Evolutionary conservation across 2,888 invertebrate genomes (phyloP), one percentile per base, ranked within the genome.

Genomic region (Aspidapion aeneum): DNA sequence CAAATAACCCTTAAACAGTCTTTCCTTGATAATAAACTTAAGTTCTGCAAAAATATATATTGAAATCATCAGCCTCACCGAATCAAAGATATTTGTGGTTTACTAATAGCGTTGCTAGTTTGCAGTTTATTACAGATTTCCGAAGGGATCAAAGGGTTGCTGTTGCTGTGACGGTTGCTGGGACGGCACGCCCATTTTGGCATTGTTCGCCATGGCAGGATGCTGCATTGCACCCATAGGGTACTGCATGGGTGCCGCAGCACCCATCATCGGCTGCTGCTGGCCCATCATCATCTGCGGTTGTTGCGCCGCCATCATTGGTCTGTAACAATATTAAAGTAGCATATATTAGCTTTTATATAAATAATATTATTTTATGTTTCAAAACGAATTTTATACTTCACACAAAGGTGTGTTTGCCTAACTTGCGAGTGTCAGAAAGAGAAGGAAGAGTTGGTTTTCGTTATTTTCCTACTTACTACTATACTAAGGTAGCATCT

Each of bases 131-230:
- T 80, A 80, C 75, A 80, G 75, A 71, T 79, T 77, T 60, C 80
- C 81, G 63, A 81, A 81, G 1, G 81, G 81, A 74, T 81, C 80
- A 65, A 81, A 81, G 64, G 69, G 74, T 57, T 76, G 75, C 70
- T 70, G 68, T 58, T 68, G 61, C 50, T 65, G 61, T 74, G 69
- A 69, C 20, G 66, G 68, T 19, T 69, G 70, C 19, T 50, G 75
- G 62, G 74, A 74, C 63, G 72, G 68, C 51, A 71, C 70, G 50
- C 72, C 73, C 64, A 77, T 74, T 63, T 76, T 74, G 0, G 79
- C 78, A 70, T 77, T 70, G 12, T 71, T 72, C 66, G 63, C 66
- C 70, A 72, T 71, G 16, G 69, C 66, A 20, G 71, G 73, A 48
- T 70, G 71, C 48, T 71, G 72, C 20, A 63, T 62, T 12, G 52